phyloP scores from a whole-genome alignment of 2,113 vertebrate species.

The Promerops cafer region DNA sequence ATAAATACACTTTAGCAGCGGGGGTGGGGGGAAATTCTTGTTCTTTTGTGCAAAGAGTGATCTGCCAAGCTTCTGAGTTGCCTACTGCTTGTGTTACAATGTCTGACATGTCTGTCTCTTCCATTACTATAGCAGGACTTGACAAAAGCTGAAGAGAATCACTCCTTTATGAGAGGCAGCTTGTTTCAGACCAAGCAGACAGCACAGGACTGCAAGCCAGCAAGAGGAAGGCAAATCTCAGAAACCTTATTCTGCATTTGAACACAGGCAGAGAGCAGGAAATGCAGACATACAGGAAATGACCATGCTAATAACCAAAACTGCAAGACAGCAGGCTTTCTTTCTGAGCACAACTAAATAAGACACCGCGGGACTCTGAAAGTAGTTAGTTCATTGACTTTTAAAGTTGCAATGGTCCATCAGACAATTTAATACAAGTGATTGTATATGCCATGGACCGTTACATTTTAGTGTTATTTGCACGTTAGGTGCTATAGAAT shows the following conservation, averaged over 20 bases:
- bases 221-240: neutral
- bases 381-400: neutral
- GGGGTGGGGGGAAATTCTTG: neutral
- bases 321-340: neutral
- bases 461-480: neutral
- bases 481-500: neutral
- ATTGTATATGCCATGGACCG: neutral
- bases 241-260: neutral
- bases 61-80: neutral
- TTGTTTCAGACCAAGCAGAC: neutral
- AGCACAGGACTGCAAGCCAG: neutral
- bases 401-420: neutral
- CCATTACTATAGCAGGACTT: neutral
- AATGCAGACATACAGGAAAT: neutral
- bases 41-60: neutral
- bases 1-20: accelerated
- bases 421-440: neutral
- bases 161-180: neutral
- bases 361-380: neutral
- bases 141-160: neutral
- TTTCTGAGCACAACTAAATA: neutral
- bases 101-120: neutral
- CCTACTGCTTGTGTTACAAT: neutral
- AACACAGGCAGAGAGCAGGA: neutral
- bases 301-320: neutral